phyloP scores from a whole-genome alignment of 2,888 invertebrate species.

The Tineola bisselliella region DNA sequence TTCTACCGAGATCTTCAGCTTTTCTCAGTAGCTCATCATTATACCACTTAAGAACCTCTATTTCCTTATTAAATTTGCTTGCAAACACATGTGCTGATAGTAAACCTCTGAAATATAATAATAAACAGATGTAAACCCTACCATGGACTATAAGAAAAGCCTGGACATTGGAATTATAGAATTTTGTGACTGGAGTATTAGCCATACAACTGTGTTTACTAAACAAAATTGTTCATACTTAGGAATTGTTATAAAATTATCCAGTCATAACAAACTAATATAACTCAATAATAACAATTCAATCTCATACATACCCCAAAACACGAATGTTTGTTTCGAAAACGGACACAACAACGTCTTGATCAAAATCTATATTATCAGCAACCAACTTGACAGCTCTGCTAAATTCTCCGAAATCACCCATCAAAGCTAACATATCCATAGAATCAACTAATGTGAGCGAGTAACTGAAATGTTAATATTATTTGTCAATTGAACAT shows the following conservation, averaged over 20 bases:
- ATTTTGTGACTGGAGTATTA: no score
- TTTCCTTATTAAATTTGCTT: constrained; percentile 79
- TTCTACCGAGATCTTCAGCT: constrained; percentile 92
- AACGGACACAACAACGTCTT: constrained; percentile 94
- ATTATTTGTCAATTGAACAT: constrained; percentile 1
- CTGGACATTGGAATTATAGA: no score
- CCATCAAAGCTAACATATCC: constrained; percentile 91
- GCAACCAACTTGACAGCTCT: constrained; percentile 87
- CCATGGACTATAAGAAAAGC: no score
- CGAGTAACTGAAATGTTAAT: constrained; percentile 85
- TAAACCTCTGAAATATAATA: constrained; percentile 74
- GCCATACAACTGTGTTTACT: no score
- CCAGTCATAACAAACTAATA: neutral
- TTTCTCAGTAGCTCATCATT: constrained; percentile 85
- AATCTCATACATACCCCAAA: constrained; percentile 78
- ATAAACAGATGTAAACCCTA: no score
- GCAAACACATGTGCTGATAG: constrained; percentile 93
- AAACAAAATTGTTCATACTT: no score
- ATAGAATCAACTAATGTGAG: constrained; percentile 94
- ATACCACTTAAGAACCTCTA: constrained; percentile 83
- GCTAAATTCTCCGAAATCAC: constrained; percentile 95
- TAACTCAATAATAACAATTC: neutral
- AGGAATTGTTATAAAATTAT: no score
- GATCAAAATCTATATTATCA: constrained; percentile 89
- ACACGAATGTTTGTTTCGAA: constrained; percentile 98